Evolutionary conservation across 2,888 invertebrate genomes (phyloP), one percentile per base, ranked within the genome.

Genomic region (Hydropsyche betteni): DNA sequence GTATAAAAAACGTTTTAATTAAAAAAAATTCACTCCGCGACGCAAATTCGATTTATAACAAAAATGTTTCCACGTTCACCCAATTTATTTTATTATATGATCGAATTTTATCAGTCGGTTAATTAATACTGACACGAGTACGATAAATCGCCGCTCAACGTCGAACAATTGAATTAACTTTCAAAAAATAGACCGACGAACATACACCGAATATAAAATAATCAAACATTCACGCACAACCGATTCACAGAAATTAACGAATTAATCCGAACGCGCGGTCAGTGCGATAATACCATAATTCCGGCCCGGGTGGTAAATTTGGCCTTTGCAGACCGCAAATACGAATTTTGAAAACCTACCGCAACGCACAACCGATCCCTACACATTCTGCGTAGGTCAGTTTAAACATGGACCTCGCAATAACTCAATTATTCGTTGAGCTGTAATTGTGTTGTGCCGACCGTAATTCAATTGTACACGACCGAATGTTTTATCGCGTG

Each of bases 351-450:
- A 12, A 44, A 44, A 44, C 44, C 44, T 44, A 44, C 44, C 44
- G 7, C 44, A 44, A 44, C 44, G 44, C 44, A 64, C 64, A 12
- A 12, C 55, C 55, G 5, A 16, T 55, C 55, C 55, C 55, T 24
- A 24, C 55, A 7, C 55, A 5, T 55, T 55, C 55, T 6, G 12
- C 36, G 10, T 44, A 36, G 64, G 64, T 64, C 64, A 64, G 36
- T 64, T 64, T 34, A 64, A 64, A 64, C 34, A 64, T 36, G 58
- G 58, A 8, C 58, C 58, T 58, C 58, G 24, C 58, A 33, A 64
- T 64, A 64, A 64, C 36, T 64, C 64, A 64, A 64, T 64, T 64
- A 64, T 64, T n/a, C 36, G 36, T 36, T n/a, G 64, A 64, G 64
- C 34, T 34, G 64, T 34, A 36, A 44, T 44, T 10, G 64, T 10